Conservation (phyloP, 35 echinoderm and acorn worm genomes). For the Chiridota heheva region DNA sequence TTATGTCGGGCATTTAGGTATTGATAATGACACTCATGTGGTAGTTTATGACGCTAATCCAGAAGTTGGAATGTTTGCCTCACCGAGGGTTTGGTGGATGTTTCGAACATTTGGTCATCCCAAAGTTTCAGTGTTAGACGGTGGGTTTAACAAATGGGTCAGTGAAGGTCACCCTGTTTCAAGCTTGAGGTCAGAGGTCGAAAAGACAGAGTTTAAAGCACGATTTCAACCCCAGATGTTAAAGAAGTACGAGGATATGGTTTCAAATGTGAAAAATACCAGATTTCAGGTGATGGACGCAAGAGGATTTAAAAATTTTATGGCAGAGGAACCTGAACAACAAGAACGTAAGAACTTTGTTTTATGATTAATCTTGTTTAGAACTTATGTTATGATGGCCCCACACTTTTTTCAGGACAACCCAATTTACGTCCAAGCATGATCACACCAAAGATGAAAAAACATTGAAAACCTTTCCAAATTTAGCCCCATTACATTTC, state of each 20-base stretch:
- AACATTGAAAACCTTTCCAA: no score
- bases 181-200: conserved; percentile 41
- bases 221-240: conserved; percentile 51
- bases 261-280: conserved; percentile 47
- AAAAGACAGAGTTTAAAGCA: conserved; percentile 51
- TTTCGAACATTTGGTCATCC: conserved; percentile 84
- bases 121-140: conserved; percentile 72
- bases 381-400: no score
- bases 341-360: conserved; percentile 64
- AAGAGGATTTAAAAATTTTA: conserved; percentile 54
- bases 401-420: no score
- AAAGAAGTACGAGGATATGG: conserved; percentile 82
- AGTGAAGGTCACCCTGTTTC: conserved; percentile 66
- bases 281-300: conserved; percentile 94
- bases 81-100: conserved; percentile 87
- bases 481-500: no score
- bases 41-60: conserved; percentile 81
- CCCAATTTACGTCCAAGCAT: no score
- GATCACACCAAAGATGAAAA: no score
- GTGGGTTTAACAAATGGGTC: conserved; percentile 74
- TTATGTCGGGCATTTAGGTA: conserved; percentile 65
- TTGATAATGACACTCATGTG: conserved; percentile 79
- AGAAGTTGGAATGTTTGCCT: conserved; percentile 71
- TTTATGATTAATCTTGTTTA: no score
- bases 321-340: conserved; percentile 69